Base-by-base conservation (phyloP, 53 echinoderm and acorn worm genomes). In the Holothuria leucospilota region DNA sequence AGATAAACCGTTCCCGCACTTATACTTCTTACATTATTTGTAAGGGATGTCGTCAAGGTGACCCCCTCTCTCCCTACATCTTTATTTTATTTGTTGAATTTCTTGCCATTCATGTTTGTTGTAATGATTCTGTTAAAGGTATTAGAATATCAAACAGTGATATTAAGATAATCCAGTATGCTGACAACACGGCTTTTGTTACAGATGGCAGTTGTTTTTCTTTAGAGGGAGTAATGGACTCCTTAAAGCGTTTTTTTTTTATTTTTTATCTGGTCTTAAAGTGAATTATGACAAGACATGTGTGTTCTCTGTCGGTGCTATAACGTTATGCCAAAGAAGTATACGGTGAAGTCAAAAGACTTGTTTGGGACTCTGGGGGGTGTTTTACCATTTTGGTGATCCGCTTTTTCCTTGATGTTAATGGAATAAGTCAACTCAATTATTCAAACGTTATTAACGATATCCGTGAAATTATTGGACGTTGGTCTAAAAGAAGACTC, bases 351-450 rank as follows among this genome's bases (percentile, higher is more conserved):
- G 34, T 34, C 34, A 34, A 34, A 34, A 2, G 34, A 34, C 34
- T 34, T 34, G 34, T 34, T 34, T 34, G 34, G 34, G 34, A 34
- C 3, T 3, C 34, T 34, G 34, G 5, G 1, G 68, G 68, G 20
- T 68, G 68, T 25, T 68, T 24, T 68, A 68, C 68, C 29, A n/a
- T 68, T 68, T 68, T 26, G 24, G 68, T n/a, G 68, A 68, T 68
- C 24, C 25, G 68, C 68, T 68, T 68, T 68, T 68, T 24, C 68
- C 26, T 68, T 6, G 24, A 68, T 68, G 25, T 68, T 68, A 68
- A 68, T 68, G 68, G 23, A 24, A 68, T 68, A 68, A 68, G 29
- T 68, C 68, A 68, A 68, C 68, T 68, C 24, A 68, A 24, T 68
- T 68, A 68, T 24, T 25, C 68, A 68, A 68, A 68, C 23, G 20